Percentiles rank a stretch among this genome's conserved stretches.
Conservation (phyloP, 2,113 vertebrate genomes). For the Stigmatopora argus region DNA sequence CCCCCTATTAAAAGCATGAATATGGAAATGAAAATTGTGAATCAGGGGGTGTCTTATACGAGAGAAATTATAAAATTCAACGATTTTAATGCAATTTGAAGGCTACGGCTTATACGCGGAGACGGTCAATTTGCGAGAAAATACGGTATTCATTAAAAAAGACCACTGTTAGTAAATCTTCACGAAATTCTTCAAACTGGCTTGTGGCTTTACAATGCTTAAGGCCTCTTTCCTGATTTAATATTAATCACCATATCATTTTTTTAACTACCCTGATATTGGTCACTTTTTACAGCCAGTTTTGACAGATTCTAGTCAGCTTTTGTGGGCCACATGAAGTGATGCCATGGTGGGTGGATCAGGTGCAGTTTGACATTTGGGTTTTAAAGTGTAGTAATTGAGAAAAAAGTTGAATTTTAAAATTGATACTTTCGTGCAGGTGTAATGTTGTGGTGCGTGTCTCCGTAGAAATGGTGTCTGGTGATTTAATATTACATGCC, state of each 20-base stretch:
- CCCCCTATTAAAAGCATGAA: no score
- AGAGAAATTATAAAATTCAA: no score
- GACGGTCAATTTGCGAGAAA: no score
- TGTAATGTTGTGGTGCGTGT: conserved; percentile 9
- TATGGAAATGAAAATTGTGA: no score
- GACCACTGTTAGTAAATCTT: no score
- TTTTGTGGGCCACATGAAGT: background rate
- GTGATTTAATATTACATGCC: conserved; percentile 15
- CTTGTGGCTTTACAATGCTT: no score
- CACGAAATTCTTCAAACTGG: no score
- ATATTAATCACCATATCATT: background rate
- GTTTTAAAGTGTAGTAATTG: background rate
- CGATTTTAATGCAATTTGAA: no score
- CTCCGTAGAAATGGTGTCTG: conserved; percentile 9
- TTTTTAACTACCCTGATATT: background rate
- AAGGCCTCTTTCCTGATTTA: no score
- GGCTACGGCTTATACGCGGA: no score
- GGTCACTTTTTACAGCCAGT: background rate
- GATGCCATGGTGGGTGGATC: background rate
- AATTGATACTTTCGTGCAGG: background rate
- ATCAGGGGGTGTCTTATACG: no score
- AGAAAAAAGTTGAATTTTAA: background rate
- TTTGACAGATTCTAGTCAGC: background rate
- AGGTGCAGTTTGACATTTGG: background rate
- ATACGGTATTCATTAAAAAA: no score